A percentile compares a stretch with the other conserved stretches of the same genome.
phyloP scores from a whole-genome alignment of 2,888 invertebrate species.

The Acanthacorydalis orientalis region DNA sequence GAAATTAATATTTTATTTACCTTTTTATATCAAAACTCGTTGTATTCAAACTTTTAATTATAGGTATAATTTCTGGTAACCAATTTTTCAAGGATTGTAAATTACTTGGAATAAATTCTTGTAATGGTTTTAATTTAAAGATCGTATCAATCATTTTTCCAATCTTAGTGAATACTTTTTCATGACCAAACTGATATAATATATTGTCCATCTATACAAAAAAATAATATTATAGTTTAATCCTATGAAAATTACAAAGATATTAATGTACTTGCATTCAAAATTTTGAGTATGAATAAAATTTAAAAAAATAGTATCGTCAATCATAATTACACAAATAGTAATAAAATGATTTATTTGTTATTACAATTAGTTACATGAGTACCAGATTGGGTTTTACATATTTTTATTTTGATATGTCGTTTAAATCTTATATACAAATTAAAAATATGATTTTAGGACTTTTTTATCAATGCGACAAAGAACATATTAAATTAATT shows the following conservation, averaged over 20 bases:
- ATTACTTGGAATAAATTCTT: slow-evolving; percentile 32
- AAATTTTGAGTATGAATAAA: too few species aligned
- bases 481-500: too few species aligned
- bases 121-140: slow-evolving; percentile 25
- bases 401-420: too few species aligned
- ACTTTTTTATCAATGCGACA: too few species aligned
- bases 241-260: background rate
- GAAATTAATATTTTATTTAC: slow-evolving; percentile 21
- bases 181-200: slow-evolving; percentile 32
- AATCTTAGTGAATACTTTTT: slow-evolving; percentile 26
- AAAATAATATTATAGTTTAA: background rate
- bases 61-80: slow-evolving; percentile 7
- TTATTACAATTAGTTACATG: too few species aligned
- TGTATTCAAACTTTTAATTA: slow-evolving; percentile 10
- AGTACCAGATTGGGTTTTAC: too few species aligned
- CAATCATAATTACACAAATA: too few species aligned
- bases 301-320: too few species aligned
- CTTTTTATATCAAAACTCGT: slow-evolving; percentile 22
- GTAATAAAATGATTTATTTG: too few species aligned
- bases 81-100: slow-evolving; percentile 14
- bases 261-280: too few species aligned
- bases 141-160: slow-evolving; percentile 28
- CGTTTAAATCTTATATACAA: too few species aligned
- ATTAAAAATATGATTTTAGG: too few species aligned
- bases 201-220: slow-evolving; percentile 27